A percentile compares a stretch with the other conserved stretches of the same genome.
These are phyloP conservation scores for Bufotes viridis DNA, from an alignment of 2,797 vertebrate species.

Conservation along the genomic window DNA sequence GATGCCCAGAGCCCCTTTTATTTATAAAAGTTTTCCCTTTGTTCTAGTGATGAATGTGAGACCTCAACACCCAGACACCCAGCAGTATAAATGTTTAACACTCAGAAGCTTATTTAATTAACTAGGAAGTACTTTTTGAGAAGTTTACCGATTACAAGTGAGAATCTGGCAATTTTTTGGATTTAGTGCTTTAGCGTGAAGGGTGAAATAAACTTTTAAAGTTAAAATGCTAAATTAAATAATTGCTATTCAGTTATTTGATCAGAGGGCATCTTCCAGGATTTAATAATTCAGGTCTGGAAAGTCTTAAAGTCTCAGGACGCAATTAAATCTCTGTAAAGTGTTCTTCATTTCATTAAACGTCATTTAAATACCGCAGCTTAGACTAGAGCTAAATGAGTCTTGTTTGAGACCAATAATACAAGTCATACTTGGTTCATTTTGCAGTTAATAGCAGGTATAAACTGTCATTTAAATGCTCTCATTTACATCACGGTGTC, in stretches of 20 bases:
- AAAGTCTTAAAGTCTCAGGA: slow-evolving; percentile 35
- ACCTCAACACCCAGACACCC: no score
- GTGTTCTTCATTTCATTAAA: slow-evolving; percentile 42
- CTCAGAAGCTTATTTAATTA: no score
- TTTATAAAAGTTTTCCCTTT: no score
- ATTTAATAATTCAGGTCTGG: slow-evolving; percentile 25
- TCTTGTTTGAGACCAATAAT: slow-evolving; percentile 44
- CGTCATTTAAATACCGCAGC: slow-evolving; percentile 31
- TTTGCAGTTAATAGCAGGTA: slow-evolving; percentile 45
- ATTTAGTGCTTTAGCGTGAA: neutral
- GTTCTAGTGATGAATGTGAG: no score
- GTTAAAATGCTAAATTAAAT: neutral
- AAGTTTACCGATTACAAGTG: neutral
- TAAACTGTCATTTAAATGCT: slow-evolving; percentile 17
- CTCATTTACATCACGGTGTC: slow-evolving; percentile 26
- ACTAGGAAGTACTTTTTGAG: neutral
- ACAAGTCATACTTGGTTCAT: slow-evolving; percentile 32
- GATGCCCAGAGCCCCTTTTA: no score
- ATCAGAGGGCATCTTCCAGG: neutral
- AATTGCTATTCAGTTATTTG: slow-evolving; percentile 18
- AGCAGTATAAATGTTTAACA: no score
- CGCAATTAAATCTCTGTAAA: slow-evolving; percentile 42
- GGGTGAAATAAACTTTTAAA: neutral
- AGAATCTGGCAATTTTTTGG: neutral
- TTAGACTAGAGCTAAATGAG: slow-evolving; percentile 30